These are phyloP conservation scores for Diphyllodes magnificus DNA, from an alignment of 2,113 vertebrate genomes.

Conservation along the genomic window DNA sequence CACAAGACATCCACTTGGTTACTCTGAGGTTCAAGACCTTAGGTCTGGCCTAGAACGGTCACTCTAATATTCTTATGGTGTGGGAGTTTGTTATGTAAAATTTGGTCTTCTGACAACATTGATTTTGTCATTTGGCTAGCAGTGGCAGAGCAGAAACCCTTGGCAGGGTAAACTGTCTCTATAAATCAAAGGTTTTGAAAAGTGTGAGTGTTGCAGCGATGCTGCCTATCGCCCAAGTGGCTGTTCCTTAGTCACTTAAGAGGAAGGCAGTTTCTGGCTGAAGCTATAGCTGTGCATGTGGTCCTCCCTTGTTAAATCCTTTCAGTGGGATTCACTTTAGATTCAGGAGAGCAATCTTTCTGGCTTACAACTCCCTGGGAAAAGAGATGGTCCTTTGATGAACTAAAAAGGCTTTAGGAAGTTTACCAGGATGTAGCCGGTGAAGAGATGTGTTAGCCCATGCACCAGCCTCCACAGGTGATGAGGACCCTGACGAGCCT, in stretches of 20 bases:
- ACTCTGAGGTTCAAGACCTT: not conserved
- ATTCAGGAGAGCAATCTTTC: not conserved
- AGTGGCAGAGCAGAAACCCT: not conserved
- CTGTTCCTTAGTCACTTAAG: not conserved
- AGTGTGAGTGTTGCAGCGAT: rapidly evolving
- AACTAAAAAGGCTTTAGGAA: not conserved
- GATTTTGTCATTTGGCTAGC: not conserved
- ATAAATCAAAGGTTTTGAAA: not conserved
- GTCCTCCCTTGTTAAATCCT: not conserved
- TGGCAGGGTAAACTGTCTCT: not conserved
- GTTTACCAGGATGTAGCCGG: not conserved
- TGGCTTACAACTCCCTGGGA: not conserved
- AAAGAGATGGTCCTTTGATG: not conserved
- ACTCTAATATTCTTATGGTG: not conserved
- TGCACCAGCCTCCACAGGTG: not conserved
- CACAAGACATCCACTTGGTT: not conserved
- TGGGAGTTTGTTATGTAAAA: not conserved
- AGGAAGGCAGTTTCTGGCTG: not conserved
- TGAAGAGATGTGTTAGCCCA: not conserved
- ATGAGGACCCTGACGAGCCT: not conserved
- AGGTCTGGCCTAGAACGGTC: not conserved
- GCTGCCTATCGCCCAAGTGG: not conserved
- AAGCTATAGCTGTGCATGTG: not conserved
- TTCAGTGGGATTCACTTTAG: not conserved
- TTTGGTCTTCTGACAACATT: not conserved